These are phyloP conservation scores for Schrankia costaestrigalis DNA, from an alignment of 2,888 invertebrate species.

Conservation along the genomic window DNA sequence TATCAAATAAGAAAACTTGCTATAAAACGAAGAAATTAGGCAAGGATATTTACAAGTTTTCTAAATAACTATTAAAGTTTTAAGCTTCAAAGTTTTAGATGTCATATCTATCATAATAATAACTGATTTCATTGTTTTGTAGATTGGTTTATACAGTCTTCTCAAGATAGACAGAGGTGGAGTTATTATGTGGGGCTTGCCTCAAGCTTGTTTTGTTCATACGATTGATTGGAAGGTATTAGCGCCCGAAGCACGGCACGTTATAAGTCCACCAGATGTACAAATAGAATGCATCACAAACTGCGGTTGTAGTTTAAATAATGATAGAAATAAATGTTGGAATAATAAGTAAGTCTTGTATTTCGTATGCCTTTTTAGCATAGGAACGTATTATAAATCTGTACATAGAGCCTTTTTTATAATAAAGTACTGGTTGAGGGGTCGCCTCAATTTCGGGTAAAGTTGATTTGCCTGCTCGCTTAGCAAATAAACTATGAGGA, in stretches of 20 bases:
- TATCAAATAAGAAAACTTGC: no score
- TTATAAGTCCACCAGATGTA: constrained; percentile 44
- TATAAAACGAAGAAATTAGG: no score
- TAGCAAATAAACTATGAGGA: no score
- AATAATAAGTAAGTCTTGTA: constrained; percentile 49
- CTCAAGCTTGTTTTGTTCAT: constrained; percentile 87
- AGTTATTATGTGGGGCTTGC: constrained; percentile 88
- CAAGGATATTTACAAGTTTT: no score
- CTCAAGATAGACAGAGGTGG: constrained; percentile 89
- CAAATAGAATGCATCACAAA: constrained; percentile 40
- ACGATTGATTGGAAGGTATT: constrained; percentile 62
- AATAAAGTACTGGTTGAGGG: background rate
- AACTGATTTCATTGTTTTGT: constrained; percentile 29
- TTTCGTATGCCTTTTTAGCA: background rate
- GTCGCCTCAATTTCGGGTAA: no score
- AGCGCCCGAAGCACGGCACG: constrained; percentile 53
- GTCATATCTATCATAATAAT: no score
- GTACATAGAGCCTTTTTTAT: background rate
- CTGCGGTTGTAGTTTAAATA: constrained; percentile 49
- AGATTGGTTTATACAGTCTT: constrained; percentile 88
- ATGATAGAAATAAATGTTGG: constrained; percentile 61
- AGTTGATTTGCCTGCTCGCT: no score
- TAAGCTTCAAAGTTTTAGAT: no score
- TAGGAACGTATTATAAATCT: no score
- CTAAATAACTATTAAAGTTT: no score